Evolutionary conservation across 2,888 invertebrate genomes (phyloP), one percentile per base, ranked within the genome.

Genomic region (Athrips mouffetella): DNA sequence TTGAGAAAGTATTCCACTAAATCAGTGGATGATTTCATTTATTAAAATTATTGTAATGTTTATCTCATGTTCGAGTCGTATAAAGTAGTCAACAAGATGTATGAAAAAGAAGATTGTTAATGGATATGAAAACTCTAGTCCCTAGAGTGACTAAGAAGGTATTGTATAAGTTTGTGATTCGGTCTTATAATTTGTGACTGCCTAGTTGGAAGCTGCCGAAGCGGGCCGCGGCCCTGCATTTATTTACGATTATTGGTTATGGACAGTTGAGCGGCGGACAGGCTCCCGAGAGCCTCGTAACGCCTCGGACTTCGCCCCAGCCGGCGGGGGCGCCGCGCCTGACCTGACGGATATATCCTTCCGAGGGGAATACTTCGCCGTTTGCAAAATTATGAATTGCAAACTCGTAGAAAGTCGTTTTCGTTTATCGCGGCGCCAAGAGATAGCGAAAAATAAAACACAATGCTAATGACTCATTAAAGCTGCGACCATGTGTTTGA

Each of bases 241-340:
- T 86, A 88, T 87, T 88, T 87, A 88, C 84, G 87, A 75, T 88
- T 87, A 87, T 88, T 86, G 88, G 85, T 87, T 86, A 88, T 86
- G 76, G 86, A 81, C 77, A 82, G 79, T 80, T 80, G 84, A 84
- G 79, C 80, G 76, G 71, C 73, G 64, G 60, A 58, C 55, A 30
- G 55, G 64, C 67, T 88, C 87, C 86, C 87, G 73, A 52, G 85
- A 79, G 88, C 65, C 78, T 87, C 88, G 84, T 88, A 87, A 87
- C 77, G 74, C 70, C 76, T 80, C 78, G 84, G 84, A 84, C 86
- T 78, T 73, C 60, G 71, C 59, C 52, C 54, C 70, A 67, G 60
- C 59, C 60, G 61, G 62, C 74, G 76, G 84, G 82, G 82, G 76
- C 74, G 74, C 71, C 65, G 58, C 63, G 61, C 52, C 67, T 79